Conservation (phyloP, 2,113 vertebrate species). For the Cyprinodon brontotheroides region DNA sequence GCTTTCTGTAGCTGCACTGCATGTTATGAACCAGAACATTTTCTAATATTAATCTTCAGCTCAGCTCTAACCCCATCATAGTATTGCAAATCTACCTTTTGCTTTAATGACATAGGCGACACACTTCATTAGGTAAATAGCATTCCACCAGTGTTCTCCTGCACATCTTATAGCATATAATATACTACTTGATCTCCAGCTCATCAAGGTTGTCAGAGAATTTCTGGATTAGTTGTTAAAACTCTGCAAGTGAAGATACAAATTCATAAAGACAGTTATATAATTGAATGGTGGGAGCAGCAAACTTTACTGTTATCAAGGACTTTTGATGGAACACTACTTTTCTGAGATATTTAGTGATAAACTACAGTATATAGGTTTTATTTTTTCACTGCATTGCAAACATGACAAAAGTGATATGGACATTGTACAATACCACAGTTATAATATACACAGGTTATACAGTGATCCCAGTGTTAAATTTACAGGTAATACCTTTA, state of each 20-base stretch:
- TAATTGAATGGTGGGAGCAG: too few relatives aligned
- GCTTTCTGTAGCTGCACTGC: constrained; percentile 2
- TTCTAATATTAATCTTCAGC: constrained; percentile 10
- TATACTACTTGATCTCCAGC: neutral
- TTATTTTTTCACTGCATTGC: neutral
- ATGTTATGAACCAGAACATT: constrained; percentile 19
- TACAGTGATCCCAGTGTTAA: too few relatives aligned
- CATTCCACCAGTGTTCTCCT: neutral
- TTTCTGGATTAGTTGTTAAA: neutral
- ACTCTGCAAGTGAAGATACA: neutral
- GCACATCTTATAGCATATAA: neutral
- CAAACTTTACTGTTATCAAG: neutral
- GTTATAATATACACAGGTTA: too few relatives aligned
- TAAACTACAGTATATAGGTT: too few relatives aligned
- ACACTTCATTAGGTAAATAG: neutral
- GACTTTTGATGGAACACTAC: neutral
- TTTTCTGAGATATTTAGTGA: too few relatives aligned
- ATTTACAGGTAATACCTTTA: too few relatives aligned
- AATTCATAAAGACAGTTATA: too few relatives aligned
- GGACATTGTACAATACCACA: too few relatives aligned
- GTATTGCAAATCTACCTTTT: neutral
- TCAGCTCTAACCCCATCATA: neutral
- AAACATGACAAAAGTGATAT: constrained; percentile 10
- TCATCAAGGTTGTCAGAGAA: neutral
- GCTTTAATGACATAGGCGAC: neutral